phyloP scores from a whole-genome alignment of 30 jellyfish, hydroid and myxozoan genomes.

The Pelagia noctiluca region DNA sequence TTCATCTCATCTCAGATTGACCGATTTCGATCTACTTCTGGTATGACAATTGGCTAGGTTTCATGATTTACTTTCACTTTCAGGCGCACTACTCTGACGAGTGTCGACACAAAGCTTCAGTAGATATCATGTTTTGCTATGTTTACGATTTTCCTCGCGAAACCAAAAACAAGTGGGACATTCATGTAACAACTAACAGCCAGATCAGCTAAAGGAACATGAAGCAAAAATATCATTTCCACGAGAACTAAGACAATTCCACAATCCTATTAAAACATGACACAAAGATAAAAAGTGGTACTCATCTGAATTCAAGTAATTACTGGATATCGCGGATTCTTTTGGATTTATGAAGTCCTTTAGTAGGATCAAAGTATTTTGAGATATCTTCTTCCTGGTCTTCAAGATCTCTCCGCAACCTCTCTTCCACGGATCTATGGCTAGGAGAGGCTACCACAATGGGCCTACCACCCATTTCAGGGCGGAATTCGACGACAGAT shows the following conservation, averaged over 20 bases:
- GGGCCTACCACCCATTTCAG: constrained; percentile 88
- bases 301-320: background rate
- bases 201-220: background rate
- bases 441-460: constrained; percentile 91
- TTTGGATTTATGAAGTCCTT: constrained; percentile 85
- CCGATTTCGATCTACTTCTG: too few relatives aligned
- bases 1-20: too few relatives aligned
- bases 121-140: too few relatives aligned
- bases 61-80: too few relatives aligned
- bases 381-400: constrained; percentile 52
- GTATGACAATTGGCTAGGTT: too few relatives aligned
- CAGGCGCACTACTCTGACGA: too few relatives aligned
- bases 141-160: too few relatives aligned
- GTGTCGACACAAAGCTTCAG: too few relatives aligned
- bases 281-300: background rate
- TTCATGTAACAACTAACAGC: background rate
- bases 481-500: constrained; percentile 85
- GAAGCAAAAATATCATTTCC: background rate
- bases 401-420: constrained; percentile 63
- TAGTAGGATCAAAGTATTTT: constrained; percentile 80
- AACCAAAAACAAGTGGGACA: background rate
- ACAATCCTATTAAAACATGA: background rate
- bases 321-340: constrained; percentile 9
- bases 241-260: background rate
- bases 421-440: constrained; percentile 50